These are phyloP conservation scores for Eupleurogrammus muticus DNA, from an alignment of 2,797 vertebrate genomes.

Conservation along the genomic window DNA sequence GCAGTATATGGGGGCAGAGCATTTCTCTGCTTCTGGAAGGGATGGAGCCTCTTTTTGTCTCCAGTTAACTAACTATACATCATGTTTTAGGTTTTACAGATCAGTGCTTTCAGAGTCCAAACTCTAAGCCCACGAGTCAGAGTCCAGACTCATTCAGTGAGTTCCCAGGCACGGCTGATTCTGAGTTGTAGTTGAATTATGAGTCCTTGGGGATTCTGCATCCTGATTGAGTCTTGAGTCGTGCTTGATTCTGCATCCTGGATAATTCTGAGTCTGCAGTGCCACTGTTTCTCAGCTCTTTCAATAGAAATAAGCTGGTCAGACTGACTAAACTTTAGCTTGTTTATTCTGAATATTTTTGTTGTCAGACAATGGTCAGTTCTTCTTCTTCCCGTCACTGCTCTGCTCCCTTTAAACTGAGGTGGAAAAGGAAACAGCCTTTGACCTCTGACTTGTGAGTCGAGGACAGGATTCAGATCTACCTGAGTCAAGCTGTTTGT, in stretches of 20 bases:
- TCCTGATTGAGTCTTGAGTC: not conserved
- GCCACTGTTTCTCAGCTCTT: constrained; percentile 6
- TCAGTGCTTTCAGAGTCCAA: constrained; percentile 3
- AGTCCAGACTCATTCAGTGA: too few species aligned
- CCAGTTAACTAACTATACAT: constrained; percentile 50
- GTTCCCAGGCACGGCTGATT: too few species aligned
- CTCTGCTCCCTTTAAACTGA: too few species aligned
- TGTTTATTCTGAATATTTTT: constrained; percentile 8
- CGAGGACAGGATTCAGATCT: not conserved
- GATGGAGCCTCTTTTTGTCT: not conserved
- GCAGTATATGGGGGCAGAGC: constrained; percentile 31
- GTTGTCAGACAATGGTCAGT: too few species aligned
- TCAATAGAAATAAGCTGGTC: constrained; percentile 11
- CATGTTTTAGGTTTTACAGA: constrained; percentile 27
- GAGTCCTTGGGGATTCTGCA: too few species aligned
- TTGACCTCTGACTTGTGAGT: constrained; percentile 10
- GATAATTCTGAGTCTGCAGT: not conserved
- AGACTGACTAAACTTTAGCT: constrained; percentile 5
- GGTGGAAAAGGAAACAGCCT: too few species aligned
- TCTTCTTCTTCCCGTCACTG: too few species aligned
- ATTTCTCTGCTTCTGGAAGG: constrained; percentile 5
- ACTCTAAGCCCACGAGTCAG: constrained; percentile 5
- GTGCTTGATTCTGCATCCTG: constrained; percentile 13
- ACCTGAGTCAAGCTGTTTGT: not conserved
- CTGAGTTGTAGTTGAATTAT: too few species aligned